These are phyloP conservation scores for Timema cristinae DNA, from an alignment of 2,888 invertebrate genomes.

Conservation along the genomic window DNA sequence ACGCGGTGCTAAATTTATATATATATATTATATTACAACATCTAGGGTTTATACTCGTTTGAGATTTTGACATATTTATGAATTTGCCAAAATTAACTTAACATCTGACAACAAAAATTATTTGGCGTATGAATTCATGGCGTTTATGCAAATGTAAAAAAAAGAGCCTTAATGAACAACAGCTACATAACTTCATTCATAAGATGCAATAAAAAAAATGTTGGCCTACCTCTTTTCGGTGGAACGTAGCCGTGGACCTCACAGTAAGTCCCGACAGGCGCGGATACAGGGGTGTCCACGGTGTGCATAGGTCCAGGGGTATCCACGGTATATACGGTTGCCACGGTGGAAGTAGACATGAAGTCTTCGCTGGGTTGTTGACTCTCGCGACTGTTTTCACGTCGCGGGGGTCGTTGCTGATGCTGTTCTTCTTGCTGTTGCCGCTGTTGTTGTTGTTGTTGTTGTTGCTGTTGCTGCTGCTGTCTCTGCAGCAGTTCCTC, in stretches of 20 bases:
- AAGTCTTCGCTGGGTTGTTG: constrained; percentile 23
- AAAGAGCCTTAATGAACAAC: too few relatives aligned
- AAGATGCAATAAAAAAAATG: not conserved
- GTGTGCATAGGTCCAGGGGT: constrained; percentile 40
- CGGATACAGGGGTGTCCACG: constrained; percentile 34
- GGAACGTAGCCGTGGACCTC: constrained; percentile 56
- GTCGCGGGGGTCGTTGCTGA: not conserved
- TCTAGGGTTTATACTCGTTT: too few relatives aligned
- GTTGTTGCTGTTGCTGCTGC: constrained; percentile 38
- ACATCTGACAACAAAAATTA: too few relatives aligned
- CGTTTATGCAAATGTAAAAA: too few relatives aligned
- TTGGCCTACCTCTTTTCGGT: constrained; percentile 51
- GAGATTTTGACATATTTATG: too few relatives aligned
- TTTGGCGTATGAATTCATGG: too few relatives aligned
- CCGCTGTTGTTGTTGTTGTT: constrained; percentile 25
- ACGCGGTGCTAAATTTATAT: too few relatives aligned
- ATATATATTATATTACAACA: too few relatives aligned
- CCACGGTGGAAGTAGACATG: constrained; percentile 39
- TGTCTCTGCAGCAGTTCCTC: constrained; percentile 46
- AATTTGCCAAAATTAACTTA: too few relatives aligned
- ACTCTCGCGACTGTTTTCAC: constrained; percentile 15
- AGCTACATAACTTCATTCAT: too few relatives aligned
- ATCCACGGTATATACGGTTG: constrained; percentile 53
- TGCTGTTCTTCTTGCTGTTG: constrained; percentile 27
- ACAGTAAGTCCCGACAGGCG: constrained; percentile 51